A percentile compares a stretch with the other conserved stretches of the same genome.
Evolutionary conservation across 2,113 vertebrate genomes (phyloP).

Genomic region (Lipophrys pholis): DNA sequence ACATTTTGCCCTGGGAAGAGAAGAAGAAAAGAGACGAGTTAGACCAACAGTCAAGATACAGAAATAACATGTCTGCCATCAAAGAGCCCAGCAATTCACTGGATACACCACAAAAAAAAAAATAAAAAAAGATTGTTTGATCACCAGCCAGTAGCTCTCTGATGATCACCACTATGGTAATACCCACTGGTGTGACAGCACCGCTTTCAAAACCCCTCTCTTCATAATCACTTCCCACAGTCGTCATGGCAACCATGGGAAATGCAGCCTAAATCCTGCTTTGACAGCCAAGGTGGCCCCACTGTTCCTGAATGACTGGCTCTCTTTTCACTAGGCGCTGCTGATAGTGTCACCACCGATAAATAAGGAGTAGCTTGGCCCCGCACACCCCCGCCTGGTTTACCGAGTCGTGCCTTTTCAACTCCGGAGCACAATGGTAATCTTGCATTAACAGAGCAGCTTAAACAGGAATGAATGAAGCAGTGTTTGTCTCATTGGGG

Average conservation of each 20-base stretch:
- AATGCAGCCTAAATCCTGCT: constrained; percentile 77
- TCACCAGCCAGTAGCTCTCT: constrained; percentile 63
- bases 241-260: constrained; percentile 79
- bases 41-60: constrained; percentile 34
- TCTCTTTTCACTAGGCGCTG: constrained; percentile 65
- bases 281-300: constrained; percentile 74
- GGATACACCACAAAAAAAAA: constrained; percentile 17
- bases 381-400: constrained; percentile 53
- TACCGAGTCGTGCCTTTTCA: constrained; percentile 65
- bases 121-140: constrained; percentile 39
- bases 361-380: constrained; percentile 67
- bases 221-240: constrained; percentile 79
- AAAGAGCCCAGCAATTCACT: constrained; percentile 38
- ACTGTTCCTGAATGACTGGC: constrained; percentile 73
- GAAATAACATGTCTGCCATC: constrained; percentile 30
- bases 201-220: constrained; percentile 65
- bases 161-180: constrained; percentile 68
- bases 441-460: constrained; percentile 58
- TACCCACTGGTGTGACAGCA: constrained; percentile 72
- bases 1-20: constrained; percentile 87
- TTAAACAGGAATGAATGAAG: constrained; percentile 54
- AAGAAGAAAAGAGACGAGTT: constrained; percentile 70
- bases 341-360: constrained; percentile 77
- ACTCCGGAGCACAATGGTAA: constrained; percentile 56
- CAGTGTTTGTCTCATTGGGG: constrained; percentile 37